Percentiles rank a stretch among this genome's conserved stretches.
Evolutionary conservation across 35 echinoderm and acorn worm genomes (phyloP).

Genomic region (Amphiura filiformis): DNA sequence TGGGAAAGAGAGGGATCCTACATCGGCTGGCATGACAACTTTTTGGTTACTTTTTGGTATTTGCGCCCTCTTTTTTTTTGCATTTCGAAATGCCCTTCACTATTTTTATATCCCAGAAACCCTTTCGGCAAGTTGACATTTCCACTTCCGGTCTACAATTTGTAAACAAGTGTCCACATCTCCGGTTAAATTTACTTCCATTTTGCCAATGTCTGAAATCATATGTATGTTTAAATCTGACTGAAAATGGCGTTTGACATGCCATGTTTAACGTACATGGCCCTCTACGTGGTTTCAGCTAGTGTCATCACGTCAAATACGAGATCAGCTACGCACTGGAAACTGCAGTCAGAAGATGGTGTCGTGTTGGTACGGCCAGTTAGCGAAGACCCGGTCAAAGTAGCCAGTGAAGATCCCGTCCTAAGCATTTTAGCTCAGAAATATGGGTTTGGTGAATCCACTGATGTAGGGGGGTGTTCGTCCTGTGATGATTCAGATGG

Average conservation of each 20-base stretch:
- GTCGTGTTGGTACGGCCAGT: slow-evolving; percentile 58
- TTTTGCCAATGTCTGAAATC: too few relatives aligned
- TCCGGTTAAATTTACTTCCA: too few relatives aligned
- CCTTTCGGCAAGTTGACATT: too few relatives aligned
- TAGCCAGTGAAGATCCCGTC: slow-evolving; percentile 83
- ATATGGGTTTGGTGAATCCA: slow-evolving; percentile 59
- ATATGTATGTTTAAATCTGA: neutral
- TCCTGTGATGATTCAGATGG: slow-evolving; percentile 48
- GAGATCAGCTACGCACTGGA: slow-evolving; percentile 85
- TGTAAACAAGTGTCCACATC: too few relatives aligned
- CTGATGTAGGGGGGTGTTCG: slow-evolving; percentile 54
- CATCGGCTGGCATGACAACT: too few relatives aligned
- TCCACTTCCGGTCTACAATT: too few relatives aligned
- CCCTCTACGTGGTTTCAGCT: slow-evolving; percentile 64
- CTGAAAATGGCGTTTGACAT: slow-evolving; percentile 58
- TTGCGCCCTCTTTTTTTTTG: too few relatives aligned
- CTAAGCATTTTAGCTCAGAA: slow-evolving; percentile 79
- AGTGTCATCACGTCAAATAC: slow-evolving; percentile 63
- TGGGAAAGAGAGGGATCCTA: too few relatives aligned
- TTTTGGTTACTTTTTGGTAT: too few relatives aligned
- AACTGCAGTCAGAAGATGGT: slow-evolving; percentile 73
- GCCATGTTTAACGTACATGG: slow-evolving; percentile 72
- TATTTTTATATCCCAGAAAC: too few relatives aligned
- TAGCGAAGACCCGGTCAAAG: slow-evolving; percentile 70
- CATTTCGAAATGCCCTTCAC: too few relatives aligned